Evolutionary conservation across 2,797 vertebrate genomes (phyloP).

Genomic region (Takifugu rubripes): DNA sequence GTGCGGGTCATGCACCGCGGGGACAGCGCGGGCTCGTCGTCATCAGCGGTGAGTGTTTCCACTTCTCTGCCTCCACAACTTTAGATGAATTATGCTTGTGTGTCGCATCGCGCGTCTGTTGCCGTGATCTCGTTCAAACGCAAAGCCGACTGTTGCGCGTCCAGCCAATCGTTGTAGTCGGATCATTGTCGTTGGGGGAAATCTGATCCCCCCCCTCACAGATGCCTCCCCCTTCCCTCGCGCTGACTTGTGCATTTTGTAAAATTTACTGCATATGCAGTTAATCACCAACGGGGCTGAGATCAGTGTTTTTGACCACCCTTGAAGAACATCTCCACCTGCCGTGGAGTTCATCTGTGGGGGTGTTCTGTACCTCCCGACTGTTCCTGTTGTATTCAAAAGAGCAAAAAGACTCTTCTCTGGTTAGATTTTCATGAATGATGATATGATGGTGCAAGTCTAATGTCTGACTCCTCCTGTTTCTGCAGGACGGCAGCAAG

Average conservation of each 20-base stretch:
- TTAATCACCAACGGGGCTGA: slow-evolving; percentile 16
- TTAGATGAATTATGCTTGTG: neutral
- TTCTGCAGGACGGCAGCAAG: slow-evolving; percentile 65
- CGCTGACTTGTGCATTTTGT: slow-evolving; percentile 28
- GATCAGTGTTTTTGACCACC: slow-evolving; percentile 22
- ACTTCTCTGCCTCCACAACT: neutral
- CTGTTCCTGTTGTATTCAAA: too few relatives aligned
- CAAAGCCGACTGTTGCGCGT: neutral
- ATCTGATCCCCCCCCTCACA: slow-evolving; percentile 10
- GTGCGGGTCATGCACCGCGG: slow-evolving; percentile 78
- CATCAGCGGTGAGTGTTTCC: slow-evolving; percentile 68
- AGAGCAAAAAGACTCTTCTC: neutral
- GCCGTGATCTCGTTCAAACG: slow-evolving; percentile 39
- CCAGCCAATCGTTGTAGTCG: slow-evolving; percentile 59
- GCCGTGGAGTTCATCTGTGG: neutral
- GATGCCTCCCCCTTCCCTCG: slow-evolving; percentile 2
- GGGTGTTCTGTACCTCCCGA: neutral
- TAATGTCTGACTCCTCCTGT: slow-evolving; percentile 16
- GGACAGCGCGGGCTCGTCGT: slow-evolving; percentile 71
- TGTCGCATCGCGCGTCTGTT: slow-evolving; percentile 4
- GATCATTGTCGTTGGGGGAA: slow-evolving; percentile 42
- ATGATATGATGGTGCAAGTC: neutral
- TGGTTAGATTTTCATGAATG: slow-evolving; percentile 1
- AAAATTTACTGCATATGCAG: slow-evolving; percentile 17
- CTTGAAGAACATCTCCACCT: too few relatives aligned